phyloP scores from a whole-genome alignment of 2,113 vertebrate species.

The Anhinga rufa region DNA sequence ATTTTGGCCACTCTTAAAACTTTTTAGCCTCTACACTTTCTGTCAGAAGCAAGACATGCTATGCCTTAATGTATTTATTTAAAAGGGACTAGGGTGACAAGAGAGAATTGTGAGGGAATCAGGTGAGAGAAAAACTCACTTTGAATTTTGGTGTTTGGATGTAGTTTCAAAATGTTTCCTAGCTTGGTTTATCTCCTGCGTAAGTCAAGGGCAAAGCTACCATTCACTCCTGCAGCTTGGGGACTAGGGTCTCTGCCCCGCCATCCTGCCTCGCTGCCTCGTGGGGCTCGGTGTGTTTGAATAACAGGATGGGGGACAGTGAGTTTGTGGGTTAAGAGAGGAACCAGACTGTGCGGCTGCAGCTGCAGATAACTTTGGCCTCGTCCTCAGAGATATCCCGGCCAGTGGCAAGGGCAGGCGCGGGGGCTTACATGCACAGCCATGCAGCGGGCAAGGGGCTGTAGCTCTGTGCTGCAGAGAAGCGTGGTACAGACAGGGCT shows the following conservation, averaged over 20 bases:
- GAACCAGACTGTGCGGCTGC: background rate
- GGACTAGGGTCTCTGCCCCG: background rate
- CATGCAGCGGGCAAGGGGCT: background rate
- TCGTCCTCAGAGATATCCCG: background rate
- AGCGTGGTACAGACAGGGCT: rapidly evolving
- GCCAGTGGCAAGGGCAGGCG: rapidly evolving
- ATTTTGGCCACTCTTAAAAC: background rate
- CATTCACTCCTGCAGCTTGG: background rate
- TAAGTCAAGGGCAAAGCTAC: background rate
- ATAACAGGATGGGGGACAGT: background rate
- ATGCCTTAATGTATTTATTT: background rate
- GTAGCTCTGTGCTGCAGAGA: background rate
- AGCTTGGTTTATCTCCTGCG: background rate
- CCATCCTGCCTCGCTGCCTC: background rate
- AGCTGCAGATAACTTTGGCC: background rate
- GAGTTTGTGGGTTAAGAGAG: background rate
- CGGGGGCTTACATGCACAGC: background rate
- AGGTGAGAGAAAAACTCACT: background rate
- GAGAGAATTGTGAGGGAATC: background rate
- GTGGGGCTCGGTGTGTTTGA: background rate
- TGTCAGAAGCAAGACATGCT: background rate
- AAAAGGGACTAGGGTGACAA: background rate
- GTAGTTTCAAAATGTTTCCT: background rate
- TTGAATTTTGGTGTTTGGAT: background rate
- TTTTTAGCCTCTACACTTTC: background rate